These are phyloP conservation scores for Crypturellus undulatus DNA, from an alignment of 2,113 vertebrate genomes.

Conservation along the genomic window DNA sequence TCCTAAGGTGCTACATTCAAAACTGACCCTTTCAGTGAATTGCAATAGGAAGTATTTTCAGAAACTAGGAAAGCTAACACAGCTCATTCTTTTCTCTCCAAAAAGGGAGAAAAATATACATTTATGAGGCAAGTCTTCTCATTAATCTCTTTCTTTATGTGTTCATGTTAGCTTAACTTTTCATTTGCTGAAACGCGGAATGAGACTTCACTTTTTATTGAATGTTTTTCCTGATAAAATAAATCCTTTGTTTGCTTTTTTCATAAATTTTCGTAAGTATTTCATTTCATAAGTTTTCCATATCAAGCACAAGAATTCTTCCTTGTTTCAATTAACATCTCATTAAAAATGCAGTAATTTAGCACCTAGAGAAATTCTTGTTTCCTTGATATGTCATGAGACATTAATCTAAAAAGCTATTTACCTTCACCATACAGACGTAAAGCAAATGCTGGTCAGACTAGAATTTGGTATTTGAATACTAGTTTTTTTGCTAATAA, in stretches of 20 bases:
- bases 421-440: not conserved
- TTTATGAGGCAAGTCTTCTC: not conserved
- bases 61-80: not conserved
- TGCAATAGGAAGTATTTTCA: not conserved
- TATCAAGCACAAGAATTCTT: not conserved
- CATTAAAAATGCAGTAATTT: not conserved
- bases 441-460: not conserved
- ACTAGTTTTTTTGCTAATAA: not conserved
- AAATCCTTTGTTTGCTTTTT: not conserved
- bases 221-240: not conserved
- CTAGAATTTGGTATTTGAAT: not conserved
- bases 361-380: not conserved
- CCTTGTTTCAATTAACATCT: not conserved
- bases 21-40: not conserved
- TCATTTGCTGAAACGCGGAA: not conserved
- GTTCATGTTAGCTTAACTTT: not conserved
- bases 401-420: not conserved
- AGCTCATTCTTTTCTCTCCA: not conserved
- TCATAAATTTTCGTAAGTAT: not conserved
- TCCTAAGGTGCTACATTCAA: not conserved
- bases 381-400: not conserved
- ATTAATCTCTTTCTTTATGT: not conserved
- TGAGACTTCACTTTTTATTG: not conserved
- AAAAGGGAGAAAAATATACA: not conserved
- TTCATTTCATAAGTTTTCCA: not conserved